Evolutionary conservation across 2,113 vertebrate species (phyloP).

Genomic region (Tychaedon coryphoeus): DNA sequence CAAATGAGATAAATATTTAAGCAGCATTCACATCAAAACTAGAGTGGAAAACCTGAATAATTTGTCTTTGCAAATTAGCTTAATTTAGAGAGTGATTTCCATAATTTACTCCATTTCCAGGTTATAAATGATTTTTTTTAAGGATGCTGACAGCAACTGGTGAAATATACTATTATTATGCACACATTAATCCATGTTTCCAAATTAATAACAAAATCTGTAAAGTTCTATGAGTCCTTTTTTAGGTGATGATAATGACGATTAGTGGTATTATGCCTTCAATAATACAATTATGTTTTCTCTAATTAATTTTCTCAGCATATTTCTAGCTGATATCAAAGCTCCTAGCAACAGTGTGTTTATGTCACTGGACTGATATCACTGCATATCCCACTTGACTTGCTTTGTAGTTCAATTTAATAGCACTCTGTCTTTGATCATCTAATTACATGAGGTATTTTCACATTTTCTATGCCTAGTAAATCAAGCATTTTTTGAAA

Average conservation of each 20-base stretch:
- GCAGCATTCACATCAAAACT: not conserved
- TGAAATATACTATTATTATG: conserved; percentile 12
- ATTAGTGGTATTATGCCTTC: conserved; percentile 36
- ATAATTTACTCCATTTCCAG: not conserved
- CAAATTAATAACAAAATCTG: conserved; percentile 8
- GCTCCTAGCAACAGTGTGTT: conserved; percentile 19
- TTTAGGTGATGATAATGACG: conserved; percentile 14
- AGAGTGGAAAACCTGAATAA: not conserved
- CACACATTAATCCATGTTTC: conserved; percentile 6
- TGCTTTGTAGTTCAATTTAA: not conserved
- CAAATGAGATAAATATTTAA: not conserved
- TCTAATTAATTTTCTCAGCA: conserved; percentile 59
- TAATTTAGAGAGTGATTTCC: conserved; percentile 29
- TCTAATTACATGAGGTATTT: not conserved
- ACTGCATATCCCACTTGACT: not conserved
- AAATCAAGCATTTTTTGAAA: not conserved
- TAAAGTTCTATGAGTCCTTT: not conserved
- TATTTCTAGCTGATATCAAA: conserved; percentile 35
- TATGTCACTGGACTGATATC: not conserved
- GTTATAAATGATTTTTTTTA: not conserved
- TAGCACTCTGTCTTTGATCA: not conserved
- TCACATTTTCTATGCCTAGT: not conserved
- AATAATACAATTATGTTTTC: conserved; percentile 59
- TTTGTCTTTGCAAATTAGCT: not conserved
- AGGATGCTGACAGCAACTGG: not conserved